Evolutionary conservation across 2,888 invertebrate species (phyloP), one percentile per base, ranked within the genome.

Genomic region (Hybos culiciformis): DNA sequence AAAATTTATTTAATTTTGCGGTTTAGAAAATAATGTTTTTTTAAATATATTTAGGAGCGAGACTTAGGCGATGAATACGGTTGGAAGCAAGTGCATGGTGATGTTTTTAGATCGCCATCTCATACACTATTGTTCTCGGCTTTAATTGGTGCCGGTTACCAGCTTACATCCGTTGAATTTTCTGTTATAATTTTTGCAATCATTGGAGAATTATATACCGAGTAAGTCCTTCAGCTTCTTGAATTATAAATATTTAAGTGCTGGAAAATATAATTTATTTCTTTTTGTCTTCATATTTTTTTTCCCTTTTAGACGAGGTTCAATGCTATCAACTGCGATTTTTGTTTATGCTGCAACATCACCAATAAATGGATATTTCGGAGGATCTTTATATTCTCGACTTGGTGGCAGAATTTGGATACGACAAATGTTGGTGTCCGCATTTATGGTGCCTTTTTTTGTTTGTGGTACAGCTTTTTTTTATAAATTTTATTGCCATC

Each of bases 31-130:
- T n/a, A n/a, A n/a, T n/a, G n/a, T n/a, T n/a, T n/a, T n/a, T n/a
- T n/a, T n/a, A n/a, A n/a, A n/a, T n/a, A n/a, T n/a, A n/a, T 54
- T 33, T 45, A 81, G 80, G 97, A 98, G 63, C 79, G 93, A 53
- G 97, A 98, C 70, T 74, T 98, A 47, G 97, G 97, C 2, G 97
- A 98, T 69, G 97, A 98, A 63, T 98, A 98, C 70, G 98, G 98
- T 1, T 99, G 98, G 98, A 99, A 99, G 61, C 98, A 96, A 68
- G 97, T 98, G 23, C 97, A 98, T 67, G 98, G 98, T 1, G 98
- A 99, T 71, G 97, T 99, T 5, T 99, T 99, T 62, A 77, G 98
- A 46, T 86, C 96, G 3, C 93, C 96, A 1, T 82, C 91, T 15
- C 80, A 92, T 65, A 75, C 93, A 0, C 75, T 94, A 52, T 57